Percentiles rank a stretch among this genome's conserved stretches.
Evolutionary conservation across 2,888 invertebrate genomes (phyloP).

Genomic region (Phrixothrix hirtus): DNA sequence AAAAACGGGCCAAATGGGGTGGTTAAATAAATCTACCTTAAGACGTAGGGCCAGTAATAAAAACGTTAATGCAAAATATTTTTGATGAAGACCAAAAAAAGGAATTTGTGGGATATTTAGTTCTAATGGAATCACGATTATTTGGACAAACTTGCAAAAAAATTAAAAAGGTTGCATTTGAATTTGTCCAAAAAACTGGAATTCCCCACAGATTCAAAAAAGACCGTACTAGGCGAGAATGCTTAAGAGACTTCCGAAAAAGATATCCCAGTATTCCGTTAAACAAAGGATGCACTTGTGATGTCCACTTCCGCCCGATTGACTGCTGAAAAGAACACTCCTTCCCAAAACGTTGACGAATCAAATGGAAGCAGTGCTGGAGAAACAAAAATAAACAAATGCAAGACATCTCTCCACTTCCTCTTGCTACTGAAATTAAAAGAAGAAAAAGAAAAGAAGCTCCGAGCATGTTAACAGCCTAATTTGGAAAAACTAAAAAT

Average conservation of each 20-base stretch:
- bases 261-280: no score
- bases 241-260: constrained; percentile 4
- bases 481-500: no score
- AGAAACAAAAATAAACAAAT: no score
- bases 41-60: constrained; percentile 2
- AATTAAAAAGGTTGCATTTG: constrained; percentile 1
- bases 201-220: constrained; percentile 4
- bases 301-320: no score
- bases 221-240: constrained; percentile 1
- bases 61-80: constrained; percentile 2
- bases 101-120: constrained; percentile 2
- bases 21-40: constrained; percentile 2
- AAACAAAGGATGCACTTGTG: no score
- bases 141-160: constrained; percentile 3
- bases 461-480: no score
- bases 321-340: no score
- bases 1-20: constrained; percentile 1
- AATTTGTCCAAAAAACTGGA: constrained; percentile 1
- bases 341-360: no score
- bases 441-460: no score
- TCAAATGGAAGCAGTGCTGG: no score
- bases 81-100: neutral
- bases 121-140: neutral
- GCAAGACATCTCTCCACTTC: no score
- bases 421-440: no score